Percentiles rank a stretch among this genome's conserved stretches.
Evolutionary conservation across 2,113 vertebrate genomes (phyloP).

Genomic region (Cariama cristata): DNA sequence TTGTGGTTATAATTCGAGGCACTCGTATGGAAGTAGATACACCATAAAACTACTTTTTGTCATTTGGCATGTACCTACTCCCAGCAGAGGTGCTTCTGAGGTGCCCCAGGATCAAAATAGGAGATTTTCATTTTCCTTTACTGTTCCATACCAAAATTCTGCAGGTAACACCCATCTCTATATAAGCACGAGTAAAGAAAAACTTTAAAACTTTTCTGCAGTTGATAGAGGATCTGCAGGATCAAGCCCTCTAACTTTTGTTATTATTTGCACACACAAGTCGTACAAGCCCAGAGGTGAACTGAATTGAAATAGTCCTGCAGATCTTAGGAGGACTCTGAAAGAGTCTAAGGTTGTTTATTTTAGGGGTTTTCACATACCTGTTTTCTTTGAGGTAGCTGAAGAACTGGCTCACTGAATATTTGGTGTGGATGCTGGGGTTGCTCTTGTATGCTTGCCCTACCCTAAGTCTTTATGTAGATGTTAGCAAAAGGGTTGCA

Average conservation of each 20-base stretch:
- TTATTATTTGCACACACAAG: neutral
- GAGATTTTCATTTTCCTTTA: neutral
- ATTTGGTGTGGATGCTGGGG: neutral
- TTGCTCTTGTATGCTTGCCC: neutral
- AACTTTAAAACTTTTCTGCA: neutral
- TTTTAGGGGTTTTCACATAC: neutral
- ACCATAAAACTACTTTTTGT: neutral
- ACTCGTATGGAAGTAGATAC: neutral
- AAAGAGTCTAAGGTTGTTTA: neutral
- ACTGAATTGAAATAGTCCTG: neutral
- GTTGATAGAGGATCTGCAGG: neutral
- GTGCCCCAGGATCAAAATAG: neutral
- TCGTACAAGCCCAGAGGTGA: accelerated
- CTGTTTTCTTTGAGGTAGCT: neutral
- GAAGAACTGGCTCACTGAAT: neutral
- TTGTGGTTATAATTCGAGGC: neutral
- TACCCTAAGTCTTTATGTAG: neutral
- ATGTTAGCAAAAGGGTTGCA: neutral
- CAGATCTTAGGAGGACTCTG: neutral
- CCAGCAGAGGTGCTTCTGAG: neutral
- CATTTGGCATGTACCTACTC: neutral
- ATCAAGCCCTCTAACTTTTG: neutral
- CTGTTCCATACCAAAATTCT: neutral
- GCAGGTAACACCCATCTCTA: neutral
- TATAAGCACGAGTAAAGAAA: neutral